Evolutionary conservation across 2,113 vertebrate genomes (phyloP).

Genomic region (Epinephelus cyanopodus): DNA sequence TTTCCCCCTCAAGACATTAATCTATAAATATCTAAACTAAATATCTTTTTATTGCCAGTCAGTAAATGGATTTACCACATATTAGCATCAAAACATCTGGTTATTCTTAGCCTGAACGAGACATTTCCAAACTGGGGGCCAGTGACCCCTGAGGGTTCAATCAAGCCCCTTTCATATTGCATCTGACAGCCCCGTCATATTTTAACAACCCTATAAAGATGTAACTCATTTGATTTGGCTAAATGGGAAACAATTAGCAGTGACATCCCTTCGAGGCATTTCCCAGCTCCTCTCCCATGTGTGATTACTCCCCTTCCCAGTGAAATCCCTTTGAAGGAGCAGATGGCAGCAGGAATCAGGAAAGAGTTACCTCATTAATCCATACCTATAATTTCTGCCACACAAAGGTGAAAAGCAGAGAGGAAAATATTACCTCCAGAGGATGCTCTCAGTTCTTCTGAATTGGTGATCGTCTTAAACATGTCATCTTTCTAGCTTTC

Average conservation of each 20-base stretch:
- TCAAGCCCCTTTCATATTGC: conserved; percentile 57
- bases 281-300: conserved; percentile 13
- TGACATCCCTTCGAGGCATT: conserved; percentile 57
- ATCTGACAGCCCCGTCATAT: conserved; percentile 66
- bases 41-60: neutral
- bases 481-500: neutral
- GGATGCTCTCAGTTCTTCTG: neutral
- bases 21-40: conserved; percentile 12
- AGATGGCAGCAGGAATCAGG: conserved; percentile 38
- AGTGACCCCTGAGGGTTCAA: conserved; percentile 47
- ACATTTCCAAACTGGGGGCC: conserved; percentile 3
- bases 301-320: conserved; percentile 1
- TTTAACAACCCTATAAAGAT: conserved; percentile 37
- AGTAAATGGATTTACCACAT: conserved; percentile 46
- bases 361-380: conserved; percentile 25
- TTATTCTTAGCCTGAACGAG: conserved; percentile 35
- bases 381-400: conserved; percentile 12
- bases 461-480: neutral
- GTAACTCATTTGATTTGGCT: conserved; percentile 68
- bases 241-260: conserved; percentile 73
- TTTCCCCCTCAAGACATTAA: neutral
- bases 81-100: conserved; percentile 53
- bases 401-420: conserved; percentile 25
- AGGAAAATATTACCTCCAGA: neutral
- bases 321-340: conserved; percentile 37